Percentiles rank a stretch among this genome's conserved stretches.
Conservation (phyloP, 2,888 invertebrate genomes). For the Drosophila flavopinicola region DNA sequence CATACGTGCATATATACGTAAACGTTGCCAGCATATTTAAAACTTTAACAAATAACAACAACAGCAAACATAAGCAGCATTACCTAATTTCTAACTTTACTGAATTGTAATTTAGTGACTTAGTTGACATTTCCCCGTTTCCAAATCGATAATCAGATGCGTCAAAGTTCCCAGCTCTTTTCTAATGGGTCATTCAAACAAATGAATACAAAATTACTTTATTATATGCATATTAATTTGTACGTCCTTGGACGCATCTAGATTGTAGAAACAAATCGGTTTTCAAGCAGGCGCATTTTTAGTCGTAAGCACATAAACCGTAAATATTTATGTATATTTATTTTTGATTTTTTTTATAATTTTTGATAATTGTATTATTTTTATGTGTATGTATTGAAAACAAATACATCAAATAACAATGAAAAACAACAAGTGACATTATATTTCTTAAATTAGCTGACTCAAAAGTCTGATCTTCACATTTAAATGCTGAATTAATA, state of each 20-base stretch:
- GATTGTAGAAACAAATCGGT: conserved; percentile 16
- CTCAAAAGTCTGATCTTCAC: too few species aligned
- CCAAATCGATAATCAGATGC: conserved; percentile 24
- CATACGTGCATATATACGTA: conserved; percentile 44
- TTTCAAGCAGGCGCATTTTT: conserved; percentile 36
- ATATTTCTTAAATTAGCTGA: not conserved
- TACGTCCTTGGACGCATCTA: conserved; percentile 16
- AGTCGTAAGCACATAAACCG: conserved; percentile 35
- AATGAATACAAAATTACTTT: conserved; percentile 7
- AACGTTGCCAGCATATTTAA: conserved; percentile 53
- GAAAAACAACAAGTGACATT: conserved; percentile 9
- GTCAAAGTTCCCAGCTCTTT: conserved; percentile 15
- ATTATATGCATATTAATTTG: conserved; percentile 13
- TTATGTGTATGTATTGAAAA: conserved; percentile 67
- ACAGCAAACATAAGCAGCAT: conserved; percentile 37
- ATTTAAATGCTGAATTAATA: too few species aligned
- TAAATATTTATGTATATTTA: conserved; percentile 57
- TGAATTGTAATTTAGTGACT: conserved; percentile 54
- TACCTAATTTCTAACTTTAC: conserved; percentile 63
- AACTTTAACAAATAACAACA: conserved; percentile 35
- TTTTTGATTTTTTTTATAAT: conserved; percentile 55
- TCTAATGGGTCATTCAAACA: conserved; percentile 8
- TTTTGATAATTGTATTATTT: conserved; percentile 60
- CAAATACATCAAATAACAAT: conserved; percentile 67
- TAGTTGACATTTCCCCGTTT: conserved; percentile 34